Conservation (phyloP, 2,888 invertebrate species). For the Drosophila putrida region DNA sequence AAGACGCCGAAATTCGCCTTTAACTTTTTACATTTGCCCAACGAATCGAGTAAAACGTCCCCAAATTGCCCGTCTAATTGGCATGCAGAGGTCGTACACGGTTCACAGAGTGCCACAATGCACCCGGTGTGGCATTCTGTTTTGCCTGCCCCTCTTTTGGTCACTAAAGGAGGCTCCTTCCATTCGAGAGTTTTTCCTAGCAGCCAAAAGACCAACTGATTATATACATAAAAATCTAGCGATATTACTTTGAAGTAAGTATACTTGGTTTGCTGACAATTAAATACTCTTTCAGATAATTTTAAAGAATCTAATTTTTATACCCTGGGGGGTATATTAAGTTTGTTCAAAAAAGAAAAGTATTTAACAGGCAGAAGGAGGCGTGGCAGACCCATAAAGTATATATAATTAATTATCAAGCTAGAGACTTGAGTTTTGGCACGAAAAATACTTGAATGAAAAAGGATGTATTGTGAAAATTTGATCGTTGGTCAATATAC, state of each 20-base stretch:
- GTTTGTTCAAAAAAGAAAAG: too few species aligned
- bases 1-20: slow-evolving; percentile 27
- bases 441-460: too few species aligned
- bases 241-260: neutral
- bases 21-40: slow-evolving; percentile 47
- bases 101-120: slow-evolving; percentile 42
- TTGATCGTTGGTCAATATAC: too few species aligned
- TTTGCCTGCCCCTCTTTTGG: neutral
- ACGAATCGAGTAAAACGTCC: slow-evolving; percentile 37
- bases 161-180: too few species aligned
- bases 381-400: too few species aligned
- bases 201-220: slow-evolving; percentile 1
- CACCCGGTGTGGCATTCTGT: slow-evolving; percentile 14
- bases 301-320: too few species aligned
- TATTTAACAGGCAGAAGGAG: too few species aligned
- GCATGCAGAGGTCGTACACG: slow-evolving; percentile 73
- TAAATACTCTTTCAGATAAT: neutral
- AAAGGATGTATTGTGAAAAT: too few species aligned
- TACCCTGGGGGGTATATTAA: too few species aligned
- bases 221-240: slow-evolving; percentile 5
- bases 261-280: neutral
- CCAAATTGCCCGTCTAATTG: slow-evolving; percentile 68
- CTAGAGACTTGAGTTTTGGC: too few species aligned
- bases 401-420: too few species aligned
- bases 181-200: neutral